Base-by-base conservation (phyloP, 2,113 vertebrate species). In the Lota lota region DNA sequence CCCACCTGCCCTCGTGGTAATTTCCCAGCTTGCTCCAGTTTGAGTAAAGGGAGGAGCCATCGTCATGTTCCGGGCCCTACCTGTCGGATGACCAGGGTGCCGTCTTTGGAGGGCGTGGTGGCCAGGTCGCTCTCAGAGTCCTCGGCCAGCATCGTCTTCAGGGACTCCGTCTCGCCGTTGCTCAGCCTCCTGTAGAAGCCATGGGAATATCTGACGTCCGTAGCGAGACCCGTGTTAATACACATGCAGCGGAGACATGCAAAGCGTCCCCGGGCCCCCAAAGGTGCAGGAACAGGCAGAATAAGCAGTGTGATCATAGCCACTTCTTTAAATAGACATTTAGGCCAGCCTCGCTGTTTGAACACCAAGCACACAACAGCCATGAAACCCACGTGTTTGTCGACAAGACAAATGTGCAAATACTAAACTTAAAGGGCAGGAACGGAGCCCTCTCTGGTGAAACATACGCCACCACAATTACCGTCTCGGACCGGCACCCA, bases 11-110 rank as follows among this genome's bases (percentile, higher is more conserved):
- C n/a, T n/a, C n/a, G n/a, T n/a, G n/a, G n/a, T n/a, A n/a, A n/a
- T n/a, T 47, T 8, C 40, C 40, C 40, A 33, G 28, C 4, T 4
- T 5, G 28, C 4, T 33, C 28, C 28, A 33, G 28, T 4, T 33
- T 6, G 28, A 33, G 28, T 33, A 33, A 33, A 33, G 1, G 28
- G 28, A 5, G 28, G 28, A 28, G 4, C 4, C 28, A 33, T 4
- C 28, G 4, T 33, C 28, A 33, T 6, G 28, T 1, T 8, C 40
- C 0, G 40, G 4, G 40, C 56, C 85, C 86, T 93, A 99, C 97
- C 97, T 98, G 97, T 92, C 97, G 92, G 85, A 99, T 94, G 65
- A 99, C 95, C 79, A 98, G 91, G 5, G 97, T 99, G 85, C 97
- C 97, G 65, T 99, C 97, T 85, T 98, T 99, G 78, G 93, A 98